Base-by-base conservation (phyloP, 2,888 invertebrate species). In the Andrena bucephala region DNA sequence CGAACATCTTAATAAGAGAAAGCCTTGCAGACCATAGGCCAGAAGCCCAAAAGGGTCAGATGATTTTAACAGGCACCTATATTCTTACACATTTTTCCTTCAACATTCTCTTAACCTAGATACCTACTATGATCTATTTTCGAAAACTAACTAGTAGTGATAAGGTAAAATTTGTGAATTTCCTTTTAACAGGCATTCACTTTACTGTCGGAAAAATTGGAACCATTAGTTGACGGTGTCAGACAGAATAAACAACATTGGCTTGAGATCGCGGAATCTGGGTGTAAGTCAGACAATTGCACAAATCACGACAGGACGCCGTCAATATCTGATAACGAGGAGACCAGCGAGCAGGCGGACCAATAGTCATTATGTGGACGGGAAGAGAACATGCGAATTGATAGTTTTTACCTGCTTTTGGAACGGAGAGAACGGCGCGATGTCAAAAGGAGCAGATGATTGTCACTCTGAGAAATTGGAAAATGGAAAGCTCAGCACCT, bases 191-290 rank as follows among this genome's bases (percentile, higher is more conserved):
- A 98, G 98, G 97, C 98, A 88, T 98, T 99, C 94, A 97, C 97
- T 71, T 95, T 96, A 63, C 94, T 98, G 81, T 98, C 96, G n/a
- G 96, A 96, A 42, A 96, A 97, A 86, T 94, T 99, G 80, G 96
- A 96, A 89, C 97, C 98, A 5, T 95, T 99, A 94, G 96, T 97
- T 8, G 97, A 97, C 59, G 97, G 98, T 54, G 98, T 98, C 24
- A 95, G 96, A 84, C 95, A 96, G 90, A 99, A 99, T 94, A 96
- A 97, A 77, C 95, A 95, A 52, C 97, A 98, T 91, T 99, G 98
- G 99, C 95, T 98, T 89, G 96, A 97, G 78, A 95, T 98, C 85
- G 96, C 98, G 1, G 94, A 92, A 65, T 85, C 68, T 29, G 85
- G 80, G 33, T 88, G 87, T 67, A 81, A 87, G 33, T 87, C 88